phyloP scores from a whole-genome alignment of 1,140 invertebrate species.

The Hyles vespertilio region DNA sequence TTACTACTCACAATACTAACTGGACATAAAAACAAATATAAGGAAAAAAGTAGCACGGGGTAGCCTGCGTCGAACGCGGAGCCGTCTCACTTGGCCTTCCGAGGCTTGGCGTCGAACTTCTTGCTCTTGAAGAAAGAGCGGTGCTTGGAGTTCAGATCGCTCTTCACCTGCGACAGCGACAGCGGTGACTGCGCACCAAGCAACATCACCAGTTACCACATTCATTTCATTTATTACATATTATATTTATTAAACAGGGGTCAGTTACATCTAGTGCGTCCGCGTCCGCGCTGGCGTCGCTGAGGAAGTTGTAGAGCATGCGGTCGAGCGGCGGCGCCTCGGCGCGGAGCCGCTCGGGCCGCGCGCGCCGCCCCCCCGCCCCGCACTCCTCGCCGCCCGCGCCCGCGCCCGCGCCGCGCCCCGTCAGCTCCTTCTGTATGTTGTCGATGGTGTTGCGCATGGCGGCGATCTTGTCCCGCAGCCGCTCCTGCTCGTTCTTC shows the following conservation, averaged over 20 bases:
- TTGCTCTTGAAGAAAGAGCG: no score
- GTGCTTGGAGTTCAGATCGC: no score
- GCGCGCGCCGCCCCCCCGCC: background rate
- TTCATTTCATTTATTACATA: no score
- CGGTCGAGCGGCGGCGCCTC: background rate
- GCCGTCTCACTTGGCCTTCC: no score
- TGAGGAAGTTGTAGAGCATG: background rate
- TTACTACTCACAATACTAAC: no score
- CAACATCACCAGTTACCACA: no score
- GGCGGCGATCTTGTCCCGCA: slow-evolving; percentile 38
- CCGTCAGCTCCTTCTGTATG: slow-evolving; percentile 49
- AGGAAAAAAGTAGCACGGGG: no score
- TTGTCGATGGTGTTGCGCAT: slow-evolving; percentile 56
- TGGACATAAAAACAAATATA: no score
- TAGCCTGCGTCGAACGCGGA: no score
- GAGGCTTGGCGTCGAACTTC: background rate
- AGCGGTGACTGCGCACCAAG: no score
- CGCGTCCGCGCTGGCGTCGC: background rate
- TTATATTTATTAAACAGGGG: no score
- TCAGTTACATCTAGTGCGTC: background rate
- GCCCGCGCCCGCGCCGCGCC: slow-evolving; percentile 5
- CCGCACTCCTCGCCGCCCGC: background rate
- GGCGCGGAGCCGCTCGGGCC: background rate
- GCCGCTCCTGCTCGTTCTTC: slow-evolving; percentile 43
- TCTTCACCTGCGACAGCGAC: no score